phyloP scores from a whole-genome alignment of 2,113 vertebrate genomes.

The Neoarius graeffei region DNA sequence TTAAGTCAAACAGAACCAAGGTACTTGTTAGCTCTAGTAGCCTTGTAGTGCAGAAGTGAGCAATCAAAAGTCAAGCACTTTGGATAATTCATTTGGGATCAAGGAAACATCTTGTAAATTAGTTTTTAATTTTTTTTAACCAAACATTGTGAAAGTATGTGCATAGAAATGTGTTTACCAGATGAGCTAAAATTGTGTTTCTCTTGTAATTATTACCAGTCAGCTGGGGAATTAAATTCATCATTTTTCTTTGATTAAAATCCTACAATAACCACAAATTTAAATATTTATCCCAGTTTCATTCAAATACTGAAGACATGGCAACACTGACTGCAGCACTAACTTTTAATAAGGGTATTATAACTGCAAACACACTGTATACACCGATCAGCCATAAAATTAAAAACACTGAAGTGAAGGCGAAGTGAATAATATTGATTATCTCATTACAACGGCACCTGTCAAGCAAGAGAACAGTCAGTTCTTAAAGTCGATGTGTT shows the following conservation, averaged over 20 bases:
- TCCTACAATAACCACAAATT: neutral
- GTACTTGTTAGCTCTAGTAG: neutral
- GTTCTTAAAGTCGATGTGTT: no score
- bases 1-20: no score
- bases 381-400: no score
- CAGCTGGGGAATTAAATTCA: neutral
- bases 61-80: neutral
- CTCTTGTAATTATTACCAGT: neutral
- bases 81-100: neutral
- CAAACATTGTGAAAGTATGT: neutral
- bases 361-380: neutral
- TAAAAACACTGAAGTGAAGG: no score
- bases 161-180: neutral
- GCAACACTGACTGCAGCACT: neutral
- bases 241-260: neutral
- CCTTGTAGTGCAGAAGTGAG: neutral
- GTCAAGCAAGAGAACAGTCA: no score
- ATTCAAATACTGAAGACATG: neutral
- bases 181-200: neutral
- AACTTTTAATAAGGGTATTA: neutral
- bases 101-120: neutral
- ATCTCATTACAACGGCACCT: no score
- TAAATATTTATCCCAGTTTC: neutral
- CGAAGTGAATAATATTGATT: no score
- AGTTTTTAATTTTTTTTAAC: neutral